Conservation (phyloP, 2,113 vertebrate species). For the Rhadina sibilatrix region DNA sequence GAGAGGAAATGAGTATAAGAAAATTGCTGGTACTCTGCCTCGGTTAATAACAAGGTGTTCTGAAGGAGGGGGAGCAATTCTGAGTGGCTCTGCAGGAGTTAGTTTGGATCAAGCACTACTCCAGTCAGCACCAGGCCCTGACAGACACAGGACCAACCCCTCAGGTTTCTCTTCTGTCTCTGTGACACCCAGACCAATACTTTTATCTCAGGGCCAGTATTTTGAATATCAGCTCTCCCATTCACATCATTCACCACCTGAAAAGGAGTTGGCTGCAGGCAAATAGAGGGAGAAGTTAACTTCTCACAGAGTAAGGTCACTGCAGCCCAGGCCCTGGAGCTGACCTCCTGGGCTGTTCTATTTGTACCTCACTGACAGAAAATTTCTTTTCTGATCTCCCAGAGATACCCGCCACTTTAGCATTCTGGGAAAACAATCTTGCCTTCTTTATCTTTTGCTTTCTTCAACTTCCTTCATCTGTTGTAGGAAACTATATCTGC, state of each 20-base stretch:
- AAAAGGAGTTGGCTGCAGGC: not conserved
- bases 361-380: not conserved
- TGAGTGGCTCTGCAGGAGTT: not conserved
- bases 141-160: not conserved
- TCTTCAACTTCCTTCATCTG: not conserved
- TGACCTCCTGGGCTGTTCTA: not conserved
- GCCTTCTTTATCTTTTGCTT: not conserved
- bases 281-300: not conserved
- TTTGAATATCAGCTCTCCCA: not conserved
- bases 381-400: not conserved
- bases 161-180: not conserved
- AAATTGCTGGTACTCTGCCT: not conserved
- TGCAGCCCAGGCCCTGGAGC: not conserved
- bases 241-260: not conserved
- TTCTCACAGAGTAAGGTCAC: not conserved
- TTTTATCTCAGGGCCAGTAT: not conserved
- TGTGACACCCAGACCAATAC: not conserved
- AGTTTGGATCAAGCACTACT: not conserved
- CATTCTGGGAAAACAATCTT: not conserved
- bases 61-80: not conserved
- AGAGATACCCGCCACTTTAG: not conserved
- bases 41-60: not conserved
- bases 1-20: not conserved
- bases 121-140: not conserved
- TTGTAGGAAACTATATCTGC: not conserved